Percentiles rank a stretch among this genome's conserved stretches.
Evolutionary conservation across 2,797 vertebrate species (phyloP).

Genomic region (Rhinophrynus dorsalis): DNA sequence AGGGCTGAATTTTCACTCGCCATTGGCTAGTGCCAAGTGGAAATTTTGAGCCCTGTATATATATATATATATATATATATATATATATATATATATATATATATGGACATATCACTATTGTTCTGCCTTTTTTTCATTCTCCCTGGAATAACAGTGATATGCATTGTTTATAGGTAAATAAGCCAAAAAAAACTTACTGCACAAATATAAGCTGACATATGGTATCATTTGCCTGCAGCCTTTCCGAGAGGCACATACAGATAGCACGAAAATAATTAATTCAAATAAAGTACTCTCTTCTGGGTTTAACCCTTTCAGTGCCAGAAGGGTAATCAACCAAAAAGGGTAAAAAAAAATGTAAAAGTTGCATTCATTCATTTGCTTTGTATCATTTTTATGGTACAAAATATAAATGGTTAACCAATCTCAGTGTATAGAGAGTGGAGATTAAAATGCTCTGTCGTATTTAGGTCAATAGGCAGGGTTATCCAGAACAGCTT

Average conservation of each 20-base stretch:
- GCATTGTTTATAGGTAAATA: not conserved
- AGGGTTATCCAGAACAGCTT: not conserved
- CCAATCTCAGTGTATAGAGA: not conserved
- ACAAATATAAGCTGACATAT: slow-evolving; percentile 13
- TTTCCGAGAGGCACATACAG: not conserved
- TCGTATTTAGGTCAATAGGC: slow-evolving; percentile 26
- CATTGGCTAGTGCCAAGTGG: too few relatives aligned
- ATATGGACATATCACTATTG: too few relatives aligned
- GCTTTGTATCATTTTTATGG: not conserved
- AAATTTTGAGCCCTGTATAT: too few relatives aligned
- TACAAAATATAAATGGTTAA: not conserved
- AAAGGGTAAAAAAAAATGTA: too few relatives aligned
- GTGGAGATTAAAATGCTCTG: not conserved
- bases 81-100: too few relatives aligned
- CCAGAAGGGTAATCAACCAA: too few relatives aligned
- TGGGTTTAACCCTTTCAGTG: too few relatives aligned
- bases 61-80: too few relatives aligned
- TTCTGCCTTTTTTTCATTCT: too few relatives aligned
- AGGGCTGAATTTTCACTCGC: too few relatives aligned
- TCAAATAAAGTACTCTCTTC: not conserved
- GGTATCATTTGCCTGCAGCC: not conserved
- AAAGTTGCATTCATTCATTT: not conserved
- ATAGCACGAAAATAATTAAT: slow-evolving; percentile 3
- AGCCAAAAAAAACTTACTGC: not conserved
- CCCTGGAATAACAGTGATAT: too few relatives aligned